Evolutionary conservation across 2,888 invertebrate genomes (phyloP).

Genomic region (Pegoplata infirma): DNA sequence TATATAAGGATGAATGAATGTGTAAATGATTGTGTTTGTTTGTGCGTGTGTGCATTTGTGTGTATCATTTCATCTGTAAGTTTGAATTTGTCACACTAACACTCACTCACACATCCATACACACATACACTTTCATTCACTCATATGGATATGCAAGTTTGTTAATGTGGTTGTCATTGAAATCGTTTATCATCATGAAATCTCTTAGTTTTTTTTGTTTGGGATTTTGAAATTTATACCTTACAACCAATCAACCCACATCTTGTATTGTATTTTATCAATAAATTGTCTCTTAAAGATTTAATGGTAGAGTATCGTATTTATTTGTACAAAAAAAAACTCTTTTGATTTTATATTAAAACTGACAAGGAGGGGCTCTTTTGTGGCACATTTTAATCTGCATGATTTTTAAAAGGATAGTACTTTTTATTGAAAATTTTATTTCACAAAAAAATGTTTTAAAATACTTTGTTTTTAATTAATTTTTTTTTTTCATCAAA

Average conservation of each 20-base stretch:
- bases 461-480: no score
- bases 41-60: not conserved
- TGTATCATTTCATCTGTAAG: slow-evolving; percentile 2
- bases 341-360: no score
- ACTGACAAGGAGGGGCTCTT: no score
- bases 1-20: slow-evolving; percentile 60
- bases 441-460: no score
- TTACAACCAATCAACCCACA: slow-evolving; percentile 9
- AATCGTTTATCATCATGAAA: slow-evolving; percentile 42
- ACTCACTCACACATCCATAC: no score
- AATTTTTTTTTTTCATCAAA: no score
- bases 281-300: slow-evolving; percentile 20
- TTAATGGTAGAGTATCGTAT: no score
- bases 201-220: not conserved
- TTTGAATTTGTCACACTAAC: slow-evolving; percentile 17
- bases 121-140: not conserved
- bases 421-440: no score
- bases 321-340: no score
- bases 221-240: not conserved
- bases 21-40: not conserved
- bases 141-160: not conserved
- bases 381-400: no score
- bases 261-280: not conserved
- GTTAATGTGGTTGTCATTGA: slow-evolving; percentile 49
- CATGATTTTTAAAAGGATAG: no score